These are phyloP conservation scores for Uria lomvia DNA, from an alignment of 2,113 vertebrate genomes.

Conservation along the genomic window DNA sequence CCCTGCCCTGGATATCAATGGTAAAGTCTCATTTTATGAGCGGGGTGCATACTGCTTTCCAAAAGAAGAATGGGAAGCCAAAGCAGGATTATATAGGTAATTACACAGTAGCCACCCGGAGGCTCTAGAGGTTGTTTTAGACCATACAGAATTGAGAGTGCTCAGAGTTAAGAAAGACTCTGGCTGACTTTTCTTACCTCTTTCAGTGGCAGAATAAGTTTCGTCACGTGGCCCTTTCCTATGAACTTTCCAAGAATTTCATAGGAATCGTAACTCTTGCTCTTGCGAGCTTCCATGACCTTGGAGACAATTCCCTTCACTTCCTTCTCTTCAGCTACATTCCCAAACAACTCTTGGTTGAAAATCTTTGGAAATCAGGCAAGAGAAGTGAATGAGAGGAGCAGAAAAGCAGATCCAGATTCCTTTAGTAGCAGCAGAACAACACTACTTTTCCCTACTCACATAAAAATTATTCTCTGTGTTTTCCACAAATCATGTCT, in stretches of 20 bases:
- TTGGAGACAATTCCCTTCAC: slow-evolving; percentile 95
- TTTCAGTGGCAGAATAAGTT: slow-evolving; percentile 91
- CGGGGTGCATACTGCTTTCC: not conserved
- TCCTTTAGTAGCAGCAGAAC: not conserved
- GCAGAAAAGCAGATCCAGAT: not conserved
- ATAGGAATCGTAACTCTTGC: slow-evolving; percentile 93
- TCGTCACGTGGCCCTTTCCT: slow-evolving; percentile 84
- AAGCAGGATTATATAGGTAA: not conserved
- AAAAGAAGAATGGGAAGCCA: not conserved
- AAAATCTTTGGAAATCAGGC: slow-evolving; percentile 81
- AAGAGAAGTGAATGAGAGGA: not conserved
- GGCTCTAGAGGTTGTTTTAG: not conserved
- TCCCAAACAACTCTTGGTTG: slow-evolving; percentile 92
- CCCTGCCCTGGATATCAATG: not conserved
- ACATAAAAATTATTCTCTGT: not conserved
- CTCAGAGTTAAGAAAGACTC: not conserved
- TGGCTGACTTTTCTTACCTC: slow-evolving; percentile 77
- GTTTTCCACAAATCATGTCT: not conserved
- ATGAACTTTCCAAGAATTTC: slow-evolving; percentile 90
- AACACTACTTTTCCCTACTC: not conserved
- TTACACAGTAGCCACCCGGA: not conserved
- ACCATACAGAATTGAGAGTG: not conserved
- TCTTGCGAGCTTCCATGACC: slow-evolving; percentile 94
- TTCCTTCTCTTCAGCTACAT: slow-evolving; percentile 91
- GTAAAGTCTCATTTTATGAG: not conserved